Evolutionary conservation across 2,113 vertebrate species (phyloP).

Genomic region (Nycticebus coucang): DNA sequence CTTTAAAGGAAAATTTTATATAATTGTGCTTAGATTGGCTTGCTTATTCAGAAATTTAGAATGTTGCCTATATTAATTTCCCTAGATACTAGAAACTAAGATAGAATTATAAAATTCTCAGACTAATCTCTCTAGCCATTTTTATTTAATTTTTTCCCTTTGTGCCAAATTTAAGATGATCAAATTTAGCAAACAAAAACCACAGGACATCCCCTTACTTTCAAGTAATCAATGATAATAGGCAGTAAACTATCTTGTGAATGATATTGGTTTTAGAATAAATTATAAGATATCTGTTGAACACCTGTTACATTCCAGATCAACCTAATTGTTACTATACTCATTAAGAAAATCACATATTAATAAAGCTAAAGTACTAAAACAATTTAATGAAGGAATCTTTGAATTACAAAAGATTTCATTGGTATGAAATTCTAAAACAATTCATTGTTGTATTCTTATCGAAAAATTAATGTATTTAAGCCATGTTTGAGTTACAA

Average conservation of each 20-base stretch:
- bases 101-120: background rate
- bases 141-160: background rate
- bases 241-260: background rate
- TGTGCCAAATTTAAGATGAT: background rate
- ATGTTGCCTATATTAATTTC: background rate
- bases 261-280: conserved; percentile 19
- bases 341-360: background rate
- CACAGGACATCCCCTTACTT: background rate
- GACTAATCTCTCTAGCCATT: background rate
- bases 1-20: conserved; percentile 19
- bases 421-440: background rate
- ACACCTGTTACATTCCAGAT: background rate
- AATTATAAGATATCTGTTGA: background rate
- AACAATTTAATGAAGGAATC: background rate
- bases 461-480: background rate
- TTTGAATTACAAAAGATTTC: conserved; percentile 21
- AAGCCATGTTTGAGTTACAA: background rate
- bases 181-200: conserved; percentile 1
- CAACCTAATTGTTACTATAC: background rate
- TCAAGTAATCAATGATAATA: background rate
- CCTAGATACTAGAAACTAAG: background rate
- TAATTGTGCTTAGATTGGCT: background rate
- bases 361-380: background rate
- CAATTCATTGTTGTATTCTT: background rate
- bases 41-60: conserved; percentile 27